Evolutionary conservation across 2,888 invertebrate species (phyloP), one percentile per base, ranked within the genome.

Genomic region (Euzophera pinguis): DNA sequence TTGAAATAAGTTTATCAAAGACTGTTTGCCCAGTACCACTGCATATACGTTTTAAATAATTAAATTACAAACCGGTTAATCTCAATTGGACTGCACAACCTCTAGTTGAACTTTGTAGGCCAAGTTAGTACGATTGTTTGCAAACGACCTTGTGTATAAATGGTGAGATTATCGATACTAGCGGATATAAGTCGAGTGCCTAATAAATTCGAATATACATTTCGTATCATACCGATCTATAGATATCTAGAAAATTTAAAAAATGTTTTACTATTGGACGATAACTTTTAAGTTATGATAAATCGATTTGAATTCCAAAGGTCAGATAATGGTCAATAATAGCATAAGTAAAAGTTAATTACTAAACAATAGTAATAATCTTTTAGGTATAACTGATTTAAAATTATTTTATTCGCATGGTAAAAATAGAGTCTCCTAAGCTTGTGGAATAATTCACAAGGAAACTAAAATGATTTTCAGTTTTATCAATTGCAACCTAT

Each of bases 51-150:
- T 22, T 43, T 13, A 29, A 29, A 43, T 43, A 13, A 43, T 43
- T 43, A 43, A 43, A 43, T 16, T 4, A 22, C 16, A 41, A 41
- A 27, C 42, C 22, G 12, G 22, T 43, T 22, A 27, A 29, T 43
- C 43, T 29, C 29, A 12, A 29, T 14, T 13, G 27, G 12, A 17
- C 1, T 37, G 35, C 35, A n/a, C n/a, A 47, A 47, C 39, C 38
- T 48, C 37, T n/a, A 10, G 17, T 12, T 47, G 47, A 47, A 47
- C 47, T 47, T 38, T 49, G 48, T 29, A 37, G 38, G 48, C 48
- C 12, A 49, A 38, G 43, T 29, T 27, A 35, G 35, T 47, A 48
- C 29, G 38, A 49, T 49, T 49, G 48, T 49, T 22, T 27, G 27
- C 27, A 12, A 38, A 49, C 14, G 48, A 38, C 48, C 48, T 49